These are phyloP conservation scores for Drosophila vallismaia DNA, from an alignment of 2,888 invertebrate species.

Conservation along the genomic window DNA sequence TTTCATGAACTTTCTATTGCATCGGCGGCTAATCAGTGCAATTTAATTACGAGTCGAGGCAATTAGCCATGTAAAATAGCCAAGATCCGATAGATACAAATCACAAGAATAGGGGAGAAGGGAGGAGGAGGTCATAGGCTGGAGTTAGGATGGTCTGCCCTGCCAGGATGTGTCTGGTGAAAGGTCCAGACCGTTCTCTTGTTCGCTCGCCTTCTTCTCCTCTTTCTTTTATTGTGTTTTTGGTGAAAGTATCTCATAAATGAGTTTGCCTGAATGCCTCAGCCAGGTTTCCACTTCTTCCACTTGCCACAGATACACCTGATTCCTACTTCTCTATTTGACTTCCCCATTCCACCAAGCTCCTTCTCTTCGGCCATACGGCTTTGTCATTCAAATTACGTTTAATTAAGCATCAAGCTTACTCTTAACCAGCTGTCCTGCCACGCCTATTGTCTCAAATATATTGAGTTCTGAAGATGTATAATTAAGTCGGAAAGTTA, in stretches of 20 bases:
- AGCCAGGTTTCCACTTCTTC: conserved; percentile 18
- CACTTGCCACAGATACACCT: conserved; percentile 36
- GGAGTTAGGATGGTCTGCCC: conserved; percentile 3
- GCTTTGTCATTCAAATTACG: conserved; percentile 59
- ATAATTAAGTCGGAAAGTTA: conserved; percentile 63
- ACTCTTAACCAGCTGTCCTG: conserved; percentile 43
- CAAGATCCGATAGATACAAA: conserved; percentile 33
- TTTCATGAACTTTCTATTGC: conserved; percentile 51
- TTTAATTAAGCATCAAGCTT: conserved; percentile 69
- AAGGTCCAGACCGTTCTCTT: conserved; percentile 41
- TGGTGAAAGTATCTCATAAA: conserved; percentile 78
- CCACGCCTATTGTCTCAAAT: conserved; percentile 62
- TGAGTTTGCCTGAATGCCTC: conserved; percentile 32
- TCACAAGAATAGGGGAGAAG: conserved; percentile 2
- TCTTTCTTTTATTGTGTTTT: conserved; percentile 52
- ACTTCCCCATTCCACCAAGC: neutral
- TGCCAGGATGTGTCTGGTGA: conserved; percentile 43
- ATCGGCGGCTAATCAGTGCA: conserved; percentile 68
- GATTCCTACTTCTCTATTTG: conserved; percentile 2
- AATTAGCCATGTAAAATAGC: conserved; percentile 77
- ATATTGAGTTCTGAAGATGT: conserved; percentile 52
- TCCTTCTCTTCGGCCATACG: neutral
- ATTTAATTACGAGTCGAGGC: conserved; percentile 68
- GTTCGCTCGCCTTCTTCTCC: conserved; percentile 29
- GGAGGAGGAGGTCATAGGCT: conserved; percentile 1